Evolutionary conservation across 2,113 vertebrate genomes (phyloP).

Genomic region (Rana temporaria): DNA sequence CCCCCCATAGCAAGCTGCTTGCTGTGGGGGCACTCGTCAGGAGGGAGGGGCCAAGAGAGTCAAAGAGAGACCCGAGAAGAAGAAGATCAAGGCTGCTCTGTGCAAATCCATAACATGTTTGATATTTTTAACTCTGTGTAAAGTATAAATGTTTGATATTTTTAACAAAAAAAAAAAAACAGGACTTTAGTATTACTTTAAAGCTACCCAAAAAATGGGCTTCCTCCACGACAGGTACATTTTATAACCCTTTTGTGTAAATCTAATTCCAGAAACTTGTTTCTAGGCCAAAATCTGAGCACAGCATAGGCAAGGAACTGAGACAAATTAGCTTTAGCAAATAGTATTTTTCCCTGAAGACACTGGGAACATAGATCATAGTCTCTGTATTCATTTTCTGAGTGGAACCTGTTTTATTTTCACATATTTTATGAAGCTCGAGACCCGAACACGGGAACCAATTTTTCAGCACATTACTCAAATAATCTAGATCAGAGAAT

Average conservation of each 20-base stretch:
- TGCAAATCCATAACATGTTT: too few relatives aligned
- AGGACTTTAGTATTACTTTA: too few relatives aligned
- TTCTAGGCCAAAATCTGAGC: not conserved
- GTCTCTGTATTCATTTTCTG: not conserved
- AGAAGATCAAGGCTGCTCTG: too few relatives aligned
- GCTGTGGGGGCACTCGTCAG: too few relatives aligned
- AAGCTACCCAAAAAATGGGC: too few relatives aligned
- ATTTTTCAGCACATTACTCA: conserved; percentile 1
- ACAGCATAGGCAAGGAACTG: not conserved
- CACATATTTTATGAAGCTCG: conserved; percentile 1
- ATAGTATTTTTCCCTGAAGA: not conserved
- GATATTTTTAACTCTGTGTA: too few relatives aligned
- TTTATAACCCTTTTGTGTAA: not conserved
- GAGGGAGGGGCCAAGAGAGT: too few relatives aligned
- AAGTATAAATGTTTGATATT: too few relatives aligned
- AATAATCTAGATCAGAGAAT: not conserved
- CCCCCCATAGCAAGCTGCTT: too few relatives aligned
- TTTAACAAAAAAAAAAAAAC: too few relatives aligned
- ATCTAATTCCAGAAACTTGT: not conserved
- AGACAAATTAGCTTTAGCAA: conserved; percentile 1
- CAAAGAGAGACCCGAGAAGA: too few relatives aligned
- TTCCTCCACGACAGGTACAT: not conserved
- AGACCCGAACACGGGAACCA: conserved; percentile 25
- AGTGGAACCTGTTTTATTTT: not conserved
- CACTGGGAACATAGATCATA: not conserved